These are phyloP conservation scores for Cephalopachus bancanus DNA, from an alignment of 2,797 vertebrate genomes.

Conservation along the genomic window DNA sequence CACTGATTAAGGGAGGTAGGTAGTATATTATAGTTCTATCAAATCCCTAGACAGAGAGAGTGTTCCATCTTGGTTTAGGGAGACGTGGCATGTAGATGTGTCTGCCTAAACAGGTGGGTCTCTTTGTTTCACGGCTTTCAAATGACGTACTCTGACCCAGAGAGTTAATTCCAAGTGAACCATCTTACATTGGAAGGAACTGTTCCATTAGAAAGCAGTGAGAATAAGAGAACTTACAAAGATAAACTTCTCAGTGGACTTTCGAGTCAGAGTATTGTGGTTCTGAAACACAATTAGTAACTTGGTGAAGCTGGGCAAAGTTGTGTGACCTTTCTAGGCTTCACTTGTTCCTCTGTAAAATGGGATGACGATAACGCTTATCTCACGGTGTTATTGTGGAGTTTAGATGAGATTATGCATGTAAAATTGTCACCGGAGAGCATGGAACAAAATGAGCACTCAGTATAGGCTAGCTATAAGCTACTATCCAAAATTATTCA, in stretches of 20 bases:
- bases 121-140: conserved; percentile 1
- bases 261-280: background rate
- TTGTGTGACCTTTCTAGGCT: background rate
- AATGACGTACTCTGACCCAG: background rate
- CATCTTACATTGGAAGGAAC: background rate
- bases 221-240: conserved; percentile 1
- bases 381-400: background rate
- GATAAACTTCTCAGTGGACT: background rate
- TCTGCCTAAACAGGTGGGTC: background rate
- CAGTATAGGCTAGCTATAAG: background rate
- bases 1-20: background rate
- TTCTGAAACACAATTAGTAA: background rate
- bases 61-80: background rate
- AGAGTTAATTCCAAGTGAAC: background rate
- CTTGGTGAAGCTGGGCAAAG: background rate
- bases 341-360: background rate
- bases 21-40: fast-evolving
- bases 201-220: background rate
- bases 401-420: background rate
- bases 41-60: too few relatives aligned
- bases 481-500: background rate
- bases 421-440: background rate
- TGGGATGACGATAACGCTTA: background rate
- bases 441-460: background rate
- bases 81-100: background rate